Percentiles rank a stretch among this genome's conserved stretches.
Conservation (phyloP, 37 sponge, comb jelly and placozoan genomes). For the Agelas oroides region DNA sequence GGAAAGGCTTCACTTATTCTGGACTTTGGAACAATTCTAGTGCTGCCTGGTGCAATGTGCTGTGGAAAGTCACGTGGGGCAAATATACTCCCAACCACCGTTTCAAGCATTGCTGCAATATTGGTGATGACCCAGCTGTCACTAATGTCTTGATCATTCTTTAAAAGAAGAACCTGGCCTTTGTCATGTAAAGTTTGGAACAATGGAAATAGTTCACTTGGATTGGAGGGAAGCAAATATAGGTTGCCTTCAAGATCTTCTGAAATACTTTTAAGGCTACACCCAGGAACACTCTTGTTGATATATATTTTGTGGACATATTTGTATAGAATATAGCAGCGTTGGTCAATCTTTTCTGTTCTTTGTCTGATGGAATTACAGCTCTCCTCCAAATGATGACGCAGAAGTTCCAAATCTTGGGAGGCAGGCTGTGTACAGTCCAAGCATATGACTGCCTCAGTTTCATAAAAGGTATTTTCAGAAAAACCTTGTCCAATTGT, state of each 20-base stretch:
- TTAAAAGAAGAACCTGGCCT: slow-evolving; percentile 2
- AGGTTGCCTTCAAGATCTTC: neutral
- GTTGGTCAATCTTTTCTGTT: too few relatives aligned
- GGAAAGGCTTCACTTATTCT: neutral
- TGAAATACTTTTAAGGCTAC: neutral
- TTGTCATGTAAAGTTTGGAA: neutral
- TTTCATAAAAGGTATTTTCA: neutral
- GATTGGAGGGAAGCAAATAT: neutral
- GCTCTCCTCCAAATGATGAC: too few relatives aligned
- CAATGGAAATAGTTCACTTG: neutral
- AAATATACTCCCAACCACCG: slow-evolving; percentile 11
- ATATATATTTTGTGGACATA: neutral
- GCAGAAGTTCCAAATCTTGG: too few relatives aligned
- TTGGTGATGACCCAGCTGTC: slow-evolving; percentile 16
- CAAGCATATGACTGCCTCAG: too few relatives aligned
- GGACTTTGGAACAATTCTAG: slow-evolving; percentile 11
- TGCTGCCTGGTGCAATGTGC: neutral
- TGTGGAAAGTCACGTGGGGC: slow-evolving; percentile 11
- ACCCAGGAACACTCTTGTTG: neutral
- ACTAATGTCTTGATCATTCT: neutral
- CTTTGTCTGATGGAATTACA: too few relatives aligned
- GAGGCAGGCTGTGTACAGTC: too few relatives aligned
- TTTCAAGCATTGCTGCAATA: slow-evolving; percentile 1
- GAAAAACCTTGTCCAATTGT: neutral
- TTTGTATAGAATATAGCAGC: too few relatives aligned